These are phyloP conservation scores for Ferrisia virgata DNA, from an alignment of 2,888 invertebrate species.

Conservation along the genomic window DNA sequence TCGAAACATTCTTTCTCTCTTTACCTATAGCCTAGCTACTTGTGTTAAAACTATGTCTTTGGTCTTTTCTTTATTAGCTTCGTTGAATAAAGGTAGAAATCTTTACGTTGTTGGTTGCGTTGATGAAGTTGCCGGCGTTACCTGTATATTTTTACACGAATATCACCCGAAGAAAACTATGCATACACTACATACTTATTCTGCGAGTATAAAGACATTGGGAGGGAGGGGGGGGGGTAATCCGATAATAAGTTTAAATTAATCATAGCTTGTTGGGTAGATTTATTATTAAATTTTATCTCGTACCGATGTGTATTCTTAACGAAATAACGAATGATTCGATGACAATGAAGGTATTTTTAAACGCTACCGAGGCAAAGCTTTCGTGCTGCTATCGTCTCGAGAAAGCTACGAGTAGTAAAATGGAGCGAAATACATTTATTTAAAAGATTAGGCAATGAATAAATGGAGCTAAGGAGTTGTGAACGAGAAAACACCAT, in stretches of 20 bases:
- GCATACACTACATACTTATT: too few species aligned
- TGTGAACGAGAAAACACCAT: background rate
- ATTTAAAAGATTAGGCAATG: constrained; percentile 2
- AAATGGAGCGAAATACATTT: background rate
- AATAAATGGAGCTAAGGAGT: background rate
- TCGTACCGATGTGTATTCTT: background rate
- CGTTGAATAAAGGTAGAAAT: background rate
- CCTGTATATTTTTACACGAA: background rate
- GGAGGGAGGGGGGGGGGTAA: background rate
- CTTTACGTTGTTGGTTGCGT: background rate
- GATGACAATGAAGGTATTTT: background rate
- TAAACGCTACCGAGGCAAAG: background rate
- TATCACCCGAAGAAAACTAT: constrained; percentile 5
- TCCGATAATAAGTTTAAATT: constrained; percentile 25
- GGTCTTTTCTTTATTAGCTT: background rate
- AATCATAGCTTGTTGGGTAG: constrained; percentile 24
- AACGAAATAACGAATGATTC: background rate
- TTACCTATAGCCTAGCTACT: background rate
- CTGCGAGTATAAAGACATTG: background rate
- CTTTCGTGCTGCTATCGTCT: background rate
- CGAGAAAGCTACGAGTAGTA: background rate
- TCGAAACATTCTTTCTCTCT: background rate
- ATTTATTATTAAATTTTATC: constrained; percentile 19
- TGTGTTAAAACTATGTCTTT: background rate
- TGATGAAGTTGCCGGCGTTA: constrained; percentile 6